Conservation (phyloP, 2,888 invertebrate genomes). For the Parasteatoda lunata region DNA sequence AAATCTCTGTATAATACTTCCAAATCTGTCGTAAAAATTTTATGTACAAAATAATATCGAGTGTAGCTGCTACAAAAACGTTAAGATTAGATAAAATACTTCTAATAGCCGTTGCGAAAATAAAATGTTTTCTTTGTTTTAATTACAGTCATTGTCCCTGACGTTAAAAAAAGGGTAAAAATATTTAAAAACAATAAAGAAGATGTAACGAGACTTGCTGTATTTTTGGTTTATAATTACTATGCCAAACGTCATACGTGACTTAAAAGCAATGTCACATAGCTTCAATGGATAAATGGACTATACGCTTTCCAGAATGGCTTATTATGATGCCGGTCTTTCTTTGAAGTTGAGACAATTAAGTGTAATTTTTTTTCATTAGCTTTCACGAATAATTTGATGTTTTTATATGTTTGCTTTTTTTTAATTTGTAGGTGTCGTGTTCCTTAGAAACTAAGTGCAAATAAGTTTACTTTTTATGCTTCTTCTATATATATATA, state of each 20-base stretch:
- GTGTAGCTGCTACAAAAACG: neutral
- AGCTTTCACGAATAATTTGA: too few species aligned
- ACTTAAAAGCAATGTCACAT: slow-evolving; percentile 49
- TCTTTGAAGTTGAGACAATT: slow-evolving; percentile 52
- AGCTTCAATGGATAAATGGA: neutral
- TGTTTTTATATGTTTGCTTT: too few species aligned
- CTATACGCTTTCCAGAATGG: neutral
- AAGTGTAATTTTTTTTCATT: neutral
- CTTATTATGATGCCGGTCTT: slow-evolving; percentile 30
- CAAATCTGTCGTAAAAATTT: too few species aligned
- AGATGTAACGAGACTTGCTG: too few species aligned
- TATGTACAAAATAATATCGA: too few species aligned
- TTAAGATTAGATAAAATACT: slow-evolving; percentile 62
- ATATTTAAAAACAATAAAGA: too few species aligned
- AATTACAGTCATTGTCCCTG: slow-evolving; percentile 64
- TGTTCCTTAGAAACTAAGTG: too few species aligned
- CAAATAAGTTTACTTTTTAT: too few species aligned
- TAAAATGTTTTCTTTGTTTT: slow-evolving; percentile 55
- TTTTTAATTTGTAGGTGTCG: too few species aligned
- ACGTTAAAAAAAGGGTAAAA: neutral
- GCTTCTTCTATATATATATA: too few species aligned
- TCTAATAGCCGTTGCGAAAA: slow-evolving; percentile 48
- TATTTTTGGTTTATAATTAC: slow-evolving; percentile 41
- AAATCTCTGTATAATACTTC: too few species aligned
- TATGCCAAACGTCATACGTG: slow-evolving; percentile 11